Evolutionary conservation across 2,797 vertebrate species (phyloP), one percentile per base, ranked within the genome.

Genomic region (Sorex maritimensis): DNA sequence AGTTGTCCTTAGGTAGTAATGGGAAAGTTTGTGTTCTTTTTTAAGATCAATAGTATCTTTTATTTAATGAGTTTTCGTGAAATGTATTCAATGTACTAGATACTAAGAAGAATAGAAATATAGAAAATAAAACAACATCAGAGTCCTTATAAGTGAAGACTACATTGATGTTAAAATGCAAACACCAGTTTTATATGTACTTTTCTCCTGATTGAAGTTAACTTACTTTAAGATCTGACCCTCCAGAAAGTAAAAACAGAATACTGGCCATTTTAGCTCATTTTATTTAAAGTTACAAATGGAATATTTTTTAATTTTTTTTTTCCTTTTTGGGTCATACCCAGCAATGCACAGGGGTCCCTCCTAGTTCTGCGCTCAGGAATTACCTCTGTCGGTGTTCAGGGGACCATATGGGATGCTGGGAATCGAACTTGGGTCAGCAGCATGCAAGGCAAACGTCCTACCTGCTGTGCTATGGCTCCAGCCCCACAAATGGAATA

Each of bases 211-310:
- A 67, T 86, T 90, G 88, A 88, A 49, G 41, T 88, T 88, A 80
- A 81, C 17, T 79, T 80, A 80, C 14, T 93, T 84, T 91, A 79
- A 55, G 34, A 90, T 38, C 75, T 88, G 55, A 82, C 3, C 34
- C 87, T 92, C 80, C 13, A 72, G 77, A 83, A 93, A 86, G 86
- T 72, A 28, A 80, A 72, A 87, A 86, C 34, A 92, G 38, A 81
- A 46, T 77, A n/a, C 23, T 90, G 69, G 14, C 28, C 41, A 82
- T 75, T 88, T 65, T 88, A 34, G 85, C 38, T 83, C 38, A 38
- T 80, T n/a, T 77, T 89, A 52, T 58, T 81, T 41, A 67, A 55
- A 90, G 72, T 65, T 90, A 5, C 11, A 92, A 74, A 24, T 85
- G n/a, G 38, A 88, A 34, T 93, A 78, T 93, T 89, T 91, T 81